phyloP scores from a whole-genome alignment of 1,140 invertebrate genomes.

The Cherax quadricarinatus region DNA sequence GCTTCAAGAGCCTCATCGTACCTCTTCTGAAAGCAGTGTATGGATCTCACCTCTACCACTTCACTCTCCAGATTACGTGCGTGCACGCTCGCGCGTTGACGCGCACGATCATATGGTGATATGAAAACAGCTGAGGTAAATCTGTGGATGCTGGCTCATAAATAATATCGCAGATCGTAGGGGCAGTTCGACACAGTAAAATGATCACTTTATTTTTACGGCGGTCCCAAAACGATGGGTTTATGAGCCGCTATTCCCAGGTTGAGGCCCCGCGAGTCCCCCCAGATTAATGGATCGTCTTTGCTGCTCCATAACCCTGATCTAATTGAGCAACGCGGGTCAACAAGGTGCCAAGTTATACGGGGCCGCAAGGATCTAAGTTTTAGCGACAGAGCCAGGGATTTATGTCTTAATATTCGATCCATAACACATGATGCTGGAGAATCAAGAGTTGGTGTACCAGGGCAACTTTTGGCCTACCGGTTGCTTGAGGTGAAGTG shows the following conservation, averaged over 20 bases:
- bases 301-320: slow-evolving; percentile 33
- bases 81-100: background rate
- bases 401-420: background rate
- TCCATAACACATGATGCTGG: background rate
- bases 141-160: background rate
- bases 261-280: slow-evolving; percentile 5
- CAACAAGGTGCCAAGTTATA: background rate
- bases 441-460: background rate
- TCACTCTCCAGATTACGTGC: background rate
- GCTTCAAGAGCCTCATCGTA: too few species aligned
- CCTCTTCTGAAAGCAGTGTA: too few species aligned
- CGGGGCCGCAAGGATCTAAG: background rate
- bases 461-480: background rate
- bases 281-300: slow-evolving; percentile 36
- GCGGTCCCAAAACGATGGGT: slow-evolving; percentile 13
- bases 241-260: slow-evolving; percentile 14
- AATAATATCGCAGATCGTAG: background rate
- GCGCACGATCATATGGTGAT: background rate
- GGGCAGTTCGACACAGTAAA: slow-evolving; percentile 15
- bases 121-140: background rate
- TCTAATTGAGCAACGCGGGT: slow-evolving; percentile 34
- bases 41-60: too few species aligned
- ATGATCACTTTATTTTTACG: slow-evolving; percentile 29
- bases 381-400: background rate
- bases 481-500: background rate